Evolutionary conservation across 1,140 invertebrate genomes (phyloP).

Genomic region (Sipha flava): DNA sequence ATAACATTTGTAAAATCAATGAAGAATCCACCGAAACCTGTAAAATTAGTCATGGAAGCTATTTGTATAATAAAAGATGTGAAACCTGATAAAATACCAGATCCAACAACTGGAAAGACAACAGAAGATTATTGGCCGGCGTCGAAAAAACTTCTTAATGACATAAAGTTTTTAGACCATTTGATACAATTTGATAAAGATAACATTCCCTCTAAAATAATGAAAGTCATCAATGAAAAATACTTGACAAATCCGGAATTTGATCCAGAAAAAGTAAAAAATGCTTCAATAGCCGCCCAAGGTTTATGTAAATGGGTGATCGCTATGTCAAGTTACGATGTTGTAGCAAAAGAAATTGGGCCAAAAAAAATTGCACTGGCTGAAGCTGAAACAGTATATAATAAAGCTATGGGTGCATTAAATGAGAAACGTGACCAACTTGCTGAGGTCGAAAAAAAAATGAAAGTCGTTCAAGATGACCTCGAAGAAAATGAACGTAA

Average conservation of each 20-base stretch:
- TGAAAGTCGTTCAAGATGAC: constrained; percentile 53
- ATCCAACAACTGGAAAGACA: constrained; percentile 65
- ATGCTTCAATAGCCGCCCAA: constrained; percentile 66
- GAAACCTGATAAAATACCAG: constrained; percentile 73
- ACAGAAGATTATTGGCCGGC: constrained; percentile 90
- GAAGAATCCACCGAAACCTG: constrained; percentile 91
- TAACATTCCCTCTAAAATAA: constrained; percentile 70
- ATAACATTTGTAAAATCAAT: constrained; percentile 93
- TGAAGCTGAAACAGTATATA: constrained; percentile 64
- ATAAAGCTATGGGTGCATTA: constrained; percentile 57
- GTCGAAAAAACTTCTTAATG: constrained; percentile 80
- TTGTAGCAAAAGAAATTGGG: constrained; percentile 78
- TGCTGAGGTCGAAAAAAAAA: constrained; percentile 58
- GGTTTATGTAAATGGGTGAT: constrained; percentile 85
- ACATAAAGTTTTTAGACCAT: constrained; percentile 80
- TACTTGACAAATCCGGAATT: constrained; percentile 73
- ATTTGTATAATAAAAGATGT: constrained; percentile 86
- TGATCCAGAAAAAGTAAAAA: constrained; percentile 82
- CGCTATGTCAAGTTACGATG: constrained; percentile 86
- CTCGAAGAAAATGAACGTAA: constrained; percentile 37
- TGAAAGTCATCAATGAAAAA: constrained; percentile 73
- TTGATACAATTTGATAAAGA: constrained; percentile 87
- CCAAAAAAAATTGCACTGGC: constrained; percentile 73
- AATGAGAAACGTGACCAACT: constrained; percentile 68
- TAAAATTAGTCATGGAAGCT: constrained; percentile 92